phyloP scores from a whole-genome alignment of 1,140 invertebrate genomes.

The Drosophila bifasciata region DNA sequence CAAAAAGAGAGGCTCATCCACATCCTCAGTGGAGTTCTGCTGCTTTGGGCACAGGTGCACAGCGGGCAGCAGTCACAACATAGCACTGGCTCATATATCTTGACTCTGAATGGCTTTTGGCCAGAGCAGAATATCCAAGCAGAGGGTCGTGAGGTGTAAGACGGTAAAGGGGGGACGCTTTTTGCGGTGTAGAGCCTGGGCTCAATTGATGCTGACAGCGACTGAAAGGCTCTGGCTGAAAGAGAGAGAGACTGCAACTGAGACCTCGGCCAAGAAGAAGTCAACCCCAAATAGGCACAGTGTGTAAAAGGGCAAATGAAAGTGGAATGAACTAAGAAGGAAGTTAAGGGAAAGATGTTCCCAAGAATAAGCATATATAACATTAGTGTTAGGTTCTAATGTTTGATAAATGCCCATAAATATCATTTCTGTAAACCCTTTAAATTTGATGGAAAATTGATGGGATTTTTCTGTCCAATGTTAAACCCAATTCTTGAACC shows the following conservation, averaged over 20 bases:
- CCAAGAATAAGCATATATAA: too few species aligned
- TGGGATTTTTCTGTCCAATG: background rate
- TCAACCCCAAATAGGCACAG: constrained; percentile 24
- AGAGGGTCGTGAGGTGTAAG: background rate
- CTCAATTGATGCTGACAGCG: constrained; percentile 81
- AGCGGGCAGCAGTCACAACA: constrained; percentile 81
- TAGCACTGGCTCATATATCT: constrained; percentile 76
- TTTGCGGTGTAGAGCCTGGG: constrained; percentile 54
- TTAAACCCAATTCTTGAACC: constrained; percentile 9
- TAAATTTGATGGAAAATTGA: too few species aligned
- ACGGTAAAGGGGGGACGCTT: background rate
- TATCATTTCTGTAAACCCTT: too few species aligned
- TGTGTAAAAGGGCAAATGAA: background rate
- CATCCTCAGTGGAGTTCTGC: background rate
- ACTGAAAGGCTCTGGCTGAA: constrained; percentile 74
- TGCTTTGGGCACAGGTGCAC: constrained; percentile 66
- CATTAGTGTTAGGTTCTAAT: too few species aligned
- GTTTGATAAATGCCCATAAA: too few species aligned
- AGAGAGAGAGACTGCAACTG: constrained; percentile 46
- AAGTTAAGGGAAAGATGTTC: background rate
- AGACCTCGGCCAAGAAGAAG: constrained; percentile 25
- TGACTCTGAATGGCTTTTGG: constrained; percentile 43
- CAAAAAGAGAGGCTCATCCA: constrained; percentile 1
- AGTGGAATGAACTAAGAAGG: background rate
- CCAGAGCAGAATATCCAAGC: constrained; percentile 6